Percentiles rank a stretch among this genome's conserved stretches.
Conservation (phyloP, 1,140 invertebrate genomes). For the Scylla paramamosain region DNA sequence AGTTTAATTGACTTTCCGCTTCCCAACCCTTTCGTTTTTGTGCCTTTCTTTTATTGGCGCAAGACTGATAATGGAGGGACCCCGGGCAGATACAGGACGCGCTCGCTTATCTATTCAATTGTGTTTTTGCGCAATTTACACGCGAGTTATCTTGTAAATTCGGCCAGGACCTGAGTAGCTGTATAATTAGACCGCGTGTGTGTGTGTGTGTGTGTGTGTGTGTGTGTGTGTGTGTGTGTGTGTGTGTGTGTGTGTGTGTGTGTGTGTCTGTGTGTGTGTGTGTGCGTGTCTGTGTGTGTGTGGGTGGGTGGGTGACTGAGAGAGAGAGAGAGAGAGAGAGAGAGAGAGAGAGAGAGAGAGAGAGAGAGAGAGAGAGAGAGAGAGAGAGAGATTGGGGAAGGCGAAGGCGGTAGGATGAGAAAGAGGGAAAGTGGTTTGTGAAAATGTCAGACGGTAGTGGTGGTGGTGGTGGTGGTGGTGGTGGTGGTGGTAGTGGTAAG, state of each 20-base stretch:
- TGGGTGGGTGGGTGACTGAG: not conserved
- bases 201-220: not conserved
- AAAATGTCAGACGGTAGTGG: not conserved
- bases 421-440: no score
- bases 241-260: not conserved
- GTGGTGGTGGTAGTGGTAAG: no score
- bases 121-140: no score
- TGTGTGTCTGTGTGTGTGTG: constrained; percentile 11
- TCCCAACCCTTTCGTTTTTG: not conserved
- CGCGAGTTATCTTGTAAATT: no score
- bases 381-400: not conserved
- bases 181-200: not conserved
- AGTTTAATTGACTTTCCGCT: no score
- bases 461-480: no score
- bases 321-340: constrained; percentile 14
- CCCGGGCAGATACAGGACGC: no score
- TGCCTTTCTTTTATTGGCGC: no score
- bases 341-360: constrained; percentile 54
- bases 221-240: not conserved
- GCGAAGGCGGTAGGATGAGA: no score
- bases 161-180: no score
- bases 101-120: no score
- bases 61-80: no score
- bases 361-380: constrained; percentile 61
- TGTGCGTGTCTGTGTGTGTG: not conserved